These are phyloP conservation scores for Parazoanthus swiftii DNA, from an alignment of 92 coral and sea anemone genomes.

Conservation along the genomic window DNA sequence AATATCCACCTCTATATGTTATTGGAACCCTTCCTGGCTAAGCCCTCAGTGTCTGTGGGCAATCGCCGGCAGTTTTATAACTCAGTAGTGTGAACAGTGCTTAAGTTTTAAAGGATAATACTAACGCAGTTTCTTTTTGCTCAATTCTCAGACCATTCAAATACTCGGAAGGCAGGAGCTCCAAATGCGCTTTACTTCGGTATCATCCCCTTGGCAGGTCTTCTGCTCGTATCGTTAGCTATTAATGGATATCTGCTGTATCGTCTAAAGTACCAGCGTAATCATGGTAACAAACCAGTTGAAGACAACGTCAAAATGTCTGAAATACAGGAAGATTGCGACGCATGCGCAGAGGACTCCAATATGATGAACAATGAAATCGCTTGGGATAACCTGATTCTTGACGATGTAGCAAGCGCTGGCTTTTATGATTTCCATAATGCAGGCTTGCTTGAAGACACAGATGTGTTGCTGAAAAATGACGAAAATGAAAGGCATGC, in stretches of 20 bases:
- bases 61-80: background rate
- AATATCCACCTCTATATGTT: too few relatives aligned
- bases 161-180: background rate
- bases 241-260: conserved; percentile 11
- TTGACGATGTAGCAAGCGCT: background rate
- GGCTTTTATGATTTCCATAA: background rate
- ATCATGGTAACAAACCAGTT: background rate
- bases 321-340: conserved; percentile 25
- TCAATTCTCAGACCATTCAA: background rate
- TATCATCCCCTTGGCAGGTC: background rate
- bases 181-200: background rate
- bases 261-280: background rate
- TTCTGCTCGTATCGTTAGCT: conserved; percentile 13
- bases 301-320: conserved; percentile 9
- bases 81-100: background rate
- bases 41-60: background rate
- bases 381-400: conserved; percentile 34
- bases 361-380: conserved; percentile 34
- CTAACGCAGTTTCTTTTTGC: background rate
- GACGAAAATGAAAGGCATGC: background rate
- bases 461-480: conserved; percentile 14
- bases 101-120: background rate
- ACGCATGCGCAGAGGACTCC: conserved; percentile 30
- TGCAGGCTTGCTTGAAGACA: conserved; percentile 12
- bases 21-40: too few relatives aligned